Conservation (phyloP, 2,888 invertebrate species). For the Myathropa florea region DNA sequence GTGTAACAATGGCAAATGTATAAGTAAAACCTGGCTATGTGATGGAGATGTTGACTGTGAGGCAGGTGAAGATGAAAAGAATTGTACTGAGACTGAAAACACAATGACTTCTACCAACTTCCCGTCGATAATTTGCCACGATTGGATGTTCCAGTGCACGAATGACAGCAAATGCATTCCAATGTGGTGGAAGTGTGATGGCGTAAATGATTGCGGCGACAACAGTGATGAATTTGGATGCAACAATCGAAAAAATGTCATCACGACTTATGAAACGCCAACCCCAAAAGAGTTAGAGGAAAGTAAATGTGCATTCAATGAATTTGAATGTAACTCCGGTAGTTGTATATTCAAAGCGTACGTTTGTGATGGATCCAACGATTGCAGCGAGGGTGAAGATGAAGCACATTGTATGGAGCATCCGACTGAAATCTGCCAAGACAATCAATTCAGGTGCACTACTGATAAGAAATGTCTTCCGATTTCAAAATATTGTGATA, state of each 20-base stretch:
- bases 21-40: slow-evolving; percentile 83
- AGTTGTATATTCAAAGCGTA: slow-evolving; percentile 83
- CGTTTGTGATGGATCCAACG: slow-evolving; percentile 82
- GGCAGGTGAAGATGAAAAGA: slow-evolving; percentile 87
- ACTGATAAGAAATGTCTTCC: slow-evolving; percentile 85
- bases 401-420: slow-evolving; percentile 81
- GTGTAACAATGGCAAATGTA: slow-evolving; percentile 84
- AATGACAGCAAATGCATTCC: slow-evolving; percentile 86
- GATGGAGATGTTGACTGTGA: slow-evolving; percentile 88
- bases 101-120: slow-evolving; percentile 73
- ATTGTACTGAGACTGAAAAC: slow-evolving; percentile 82
- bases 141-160: slow-evolving; percentile 90
- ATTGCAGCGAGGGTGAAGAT: slow-evolving; percentile 84
- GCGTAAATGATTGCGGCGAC: slow-evolving; percentile 88
- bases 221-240: slow-evolving; percentile 88
- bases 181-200: slow-evolving; percentile 91
- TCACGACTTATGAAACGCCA: neutral
- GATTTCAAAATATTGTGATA: slow-evolving; percentile 81
- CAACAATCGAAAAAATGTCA: slow-evolving; percentile 54
- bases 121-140: slow-evolving; percentile 83
- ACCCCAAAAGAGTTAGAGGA: slow-evolving; percentile 53
- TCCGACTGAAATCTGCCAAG: slow-evolving; percentile 75
- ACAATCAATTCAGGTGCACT: slow-evolving; percentile 83
- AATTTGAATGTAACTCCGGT: slow-evolving; percentile 76
- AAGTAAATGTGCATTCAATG: slow-evolving; percentile 77